A percentile compares a stretch with the other conserved stretches of the same genome.
Conservation (phyloP, 2,113 vertebrate species). For the Actenoides lindsayi region DNA sequence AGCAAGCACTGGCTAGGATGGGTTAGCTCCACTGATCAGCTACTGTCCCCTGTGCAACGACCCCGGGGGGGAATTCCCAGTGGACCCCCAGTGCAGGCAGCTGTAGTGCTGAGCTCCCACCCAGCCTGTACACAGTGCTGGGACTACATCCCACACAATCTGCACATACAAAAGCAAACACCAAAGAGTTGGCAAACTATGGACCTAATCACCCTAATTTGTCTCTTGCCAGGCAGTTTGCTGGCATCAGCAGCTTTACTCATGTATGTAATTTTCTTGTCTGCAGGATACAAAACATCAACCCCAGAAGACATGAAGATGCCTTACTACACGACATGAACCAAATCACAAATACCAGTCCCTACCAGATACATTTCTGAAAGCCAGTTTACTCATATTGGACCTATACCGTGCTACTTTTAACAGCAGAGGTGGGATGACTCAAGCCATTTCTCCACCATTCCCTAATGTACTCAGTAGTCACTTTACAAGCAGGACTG, state of each 20-base stretch:
- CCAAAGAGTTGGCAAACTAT: neutral
- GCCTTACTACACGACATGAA: neutral
- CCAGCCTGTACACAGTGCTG: neutral
- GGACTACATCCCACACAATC: neutral
- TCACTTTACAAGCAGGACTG: neutral
- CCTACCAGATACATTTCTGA: neutral
- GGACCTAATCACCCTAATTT: neutral
- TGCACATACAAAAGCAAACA: neutral
- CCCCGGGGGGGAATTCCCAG: accelerated
- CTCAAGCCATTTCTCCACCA: neutral
- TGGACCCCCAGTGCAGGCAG: neutral
- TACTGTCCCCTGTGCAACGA: neutral
- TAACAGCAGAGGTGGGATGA: neutral
- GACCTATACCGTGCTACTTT: neutral
- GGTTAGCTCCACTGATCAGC: neutral
- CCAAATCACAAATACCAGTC: neutral
- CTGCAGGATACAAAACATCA: neutral
- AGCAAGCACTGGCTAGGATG: neutral
- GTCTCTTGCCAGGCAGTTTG: neutral
- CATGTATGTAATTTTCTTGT: neutral
- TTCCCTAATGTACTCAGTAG: neutral
- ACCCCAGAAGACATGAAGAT: neutral
- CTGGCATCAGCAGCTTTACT: neutral
- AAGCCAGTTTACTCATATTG: neutral
- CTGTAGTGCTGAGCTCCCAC: neutral